Evolutionary conservation across 2,888 invertebrate genomes (phyloP).

Genomic region (Sinhomidia bicolor): DNA sequence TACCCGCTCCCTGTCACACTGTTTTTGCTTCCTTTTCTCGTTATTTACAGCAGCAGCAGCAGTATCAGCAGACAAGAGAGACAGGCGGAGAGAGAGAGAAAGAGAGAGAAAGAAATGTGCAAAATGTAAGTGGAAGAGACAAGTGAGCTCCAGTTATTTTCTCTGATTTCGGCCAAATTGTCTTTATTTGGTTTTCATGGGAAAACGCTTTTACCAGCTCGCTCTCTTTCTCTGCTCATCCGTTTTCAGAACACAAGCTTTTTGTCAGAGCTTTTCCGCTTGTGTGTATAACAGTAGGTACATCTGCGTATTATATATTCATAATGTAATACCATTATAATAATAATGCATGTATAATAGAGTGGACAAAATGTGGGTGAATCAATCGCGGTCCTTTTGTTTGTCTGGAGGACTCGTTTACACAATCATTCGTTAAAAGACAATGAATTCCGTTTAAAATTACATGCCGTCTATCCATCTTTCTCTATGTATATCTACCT

Average conservation of each 20-base stretch:
- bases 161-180: conserved; percentile 60
- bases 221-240: conserved; percentile 20
- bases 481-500: too few species aligned
- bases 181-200: conserved; percentile 59
- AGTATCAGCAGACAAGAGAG: not conserved
- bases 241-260: conserved; percentile 18
- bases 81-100: not conserved
- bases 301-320: not conserved
- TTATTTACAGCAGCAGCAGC: conserved; percentile 13
- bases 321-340: not conserved
- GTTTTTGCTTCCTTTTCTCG: not conserved
- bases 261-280: not conserved
- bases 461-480: conserved; percentile 12
- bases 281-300: not conserved
- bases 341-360: not conserved
- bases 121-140: conserved; percentile 49
- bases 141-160: conserved; percentile 54
- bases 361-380: conserved; percentile 48
- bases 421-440: conserved; percentile 39
- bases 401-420: conserved; percentile 35
- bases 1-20: not conserved
- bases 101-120: conserved; percentile 22
- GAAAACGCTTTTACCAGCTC: conserved; percentile 39
- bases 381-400: conserved; percentile 50
- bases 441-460: conserved; percentile 52